Evolutionary conservation across 2,888 invertebrate species (phyloP), one percentile per base, ranked within the genome.

Genomic region (Malachius bipustulatus): DNA sequence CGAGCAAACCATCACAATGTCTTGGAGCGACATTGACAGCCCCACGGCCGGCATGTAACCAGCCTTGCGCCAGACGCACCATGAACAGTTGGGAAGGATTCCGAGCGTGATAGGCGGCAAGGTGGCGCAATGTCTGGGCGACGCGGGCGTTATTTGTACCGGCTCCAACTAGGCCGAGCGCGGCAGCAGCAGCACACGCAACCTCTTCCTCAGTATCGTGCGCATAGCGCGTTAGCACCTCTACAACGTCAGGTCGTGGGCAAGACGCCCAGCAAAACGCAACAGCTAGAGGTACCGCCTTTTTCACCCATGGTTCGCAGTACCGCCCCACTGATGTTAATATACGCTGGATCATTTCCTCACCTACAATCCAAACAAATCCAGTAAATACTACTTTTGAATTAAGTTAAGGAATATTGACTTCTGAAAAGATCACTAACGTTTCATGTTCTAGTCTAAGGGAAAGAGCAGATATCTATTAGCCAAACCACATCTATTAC

Each of bases 171-270:
- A 97, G 71, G 24, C 97, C 97, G 83, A 98, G 85, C 4, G 94
- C 89, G 57, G 99, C 89, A 50, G 98, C 97, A 32, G 97, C 89
- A 65, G 96, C 97, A 59, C 91, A 89, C 0, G 97, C 91, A 30
- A 98, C 96, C 58, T 98, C 96, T 32, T 88, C 78, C 61, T 98
- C 97, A 9, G 84, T 75, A 67, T 99, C 98, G 66, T 98, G 98
- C 2, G 96, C 94, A 64, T 93, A 97, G 67, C 99, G 99, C 62
- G 91, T 93, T 37, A 99, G 71, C 1, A 96, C 91, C 60, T 99
- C 97, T 38, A 98, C 73, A 44, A 96, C 88, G 44, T 87, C 80
- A 35, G 97, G 67, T 60, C 94, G 88, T 12, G 85, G 97, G 67
- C 97, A 94, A n/a, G 94, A 94, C 10, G 93, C 79, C 2, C 94